Evolutionary conservation across 1,140 invertebrate genomes (phyloP).

Genomic region (Drosophila ogumai): DNA sequence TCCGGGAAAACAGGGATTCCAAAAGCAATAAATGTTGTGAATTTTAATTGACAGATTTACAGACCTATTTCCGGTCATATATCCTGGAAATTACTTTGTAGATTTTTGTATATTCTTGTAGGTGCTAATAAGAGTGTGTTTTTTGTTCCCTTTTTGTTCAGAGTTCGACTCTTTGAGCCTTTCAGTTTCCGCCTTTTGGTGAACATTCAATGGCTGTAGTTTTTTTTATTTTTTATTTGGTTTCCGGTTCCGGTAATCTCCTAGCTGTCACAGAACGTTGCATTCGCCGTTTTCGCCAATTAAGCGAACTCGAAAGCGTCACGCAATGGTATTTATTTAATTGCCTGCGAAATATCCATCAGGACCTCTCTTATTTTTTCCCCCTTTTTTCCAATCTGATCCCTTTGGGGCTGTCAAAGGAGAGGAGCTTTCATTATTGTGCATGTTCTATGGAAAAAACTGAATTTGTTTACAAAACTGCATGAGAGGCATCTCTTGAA

Average conservation of each 20-base stretch:
- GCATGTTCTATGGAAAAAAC: background rate
- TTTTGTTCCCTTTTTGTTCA: too few relatives aligned
- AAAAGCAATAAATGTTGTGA: background rate
- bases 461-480: background rate
- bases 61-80: background rate
- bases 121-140: too few relatives aligned
- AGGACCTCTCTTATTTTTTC: background rate
- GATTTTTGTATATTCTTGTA: background rate
- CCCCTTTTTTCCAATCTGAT: background rate
- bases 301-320: background rate
- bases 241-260: background rate
- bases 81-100: too few relatives aligned
- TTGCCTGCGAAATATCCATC: slow-evolving; percentile 6
- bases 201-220: background rate
- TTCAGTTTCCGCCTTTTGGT: background rate
- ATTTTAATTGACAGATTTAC: background rate
- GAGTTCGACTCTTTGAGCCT: background rate
- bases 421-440: background rate
- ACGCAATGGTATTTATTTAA: background rate
- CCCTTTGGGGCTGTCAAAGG: slow-evolving; percentile 1
- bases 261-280: background rate
- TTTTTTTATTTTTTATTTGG: background rate
- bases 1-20: background rate
- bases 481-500: background rate
- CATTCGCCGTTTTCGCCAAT: slow-evolving; percentile 1